Conservation (phyloP, 1,140 invertebrate genomes). For the Drosophila seguyi region DNA sequence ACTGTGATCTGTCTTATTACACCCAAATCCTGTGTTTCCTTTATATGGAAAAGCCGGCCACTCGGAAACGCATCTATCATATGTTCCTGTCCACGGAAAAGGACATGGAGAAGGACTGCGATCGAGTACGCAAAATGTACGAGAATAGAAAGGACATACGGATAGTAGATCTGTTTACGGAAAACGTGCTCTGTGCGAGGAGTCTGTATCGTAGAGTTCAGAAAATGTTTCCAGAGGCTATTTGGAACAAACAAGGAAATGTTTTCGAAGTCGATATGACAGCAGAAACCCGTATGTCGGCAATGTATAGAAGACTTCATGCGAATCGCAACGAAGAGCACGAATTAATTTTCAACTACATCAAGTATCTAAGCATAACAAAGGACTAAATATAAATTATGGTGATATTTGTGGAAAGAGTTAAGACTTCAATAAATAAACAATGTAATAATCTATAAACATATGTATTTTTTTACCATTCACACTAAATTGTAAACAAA, state of each 20-base stretch:
- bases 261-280: slow-evolving; percentile 22
- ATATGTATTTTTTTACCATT: slow-evolving; percentile 7
- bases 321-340: not conserved
- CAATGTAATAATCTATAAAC: not conserved
- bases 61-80: slow-evolving; percentile 27
- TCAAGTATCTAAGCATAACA: slow-evolving; percentile 12
- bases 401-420: not conserved
- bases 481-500: not conserved
- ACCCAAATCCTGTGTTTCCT: too few species aligned
- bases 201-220: slow-evolving; percentile 2
- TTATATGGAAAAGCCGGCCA: slow-evolving; percentile 19
- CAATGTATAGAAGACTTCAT: slow-evolving; percentile 1
- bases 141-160: slow-evolving; percentile 12
- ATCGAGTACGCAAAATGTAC: slow-evolving; percentile 5
- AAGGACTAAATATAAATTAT: not conserved
- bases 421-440: not conserved
- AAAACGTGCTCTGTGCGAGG: slow-evolving; percentile 18
- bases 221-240: slow-evolving; percentile 17
- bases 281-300: not conserved
- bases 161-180: slow-evolving; percentile 12
- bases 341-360: slow-evolving; percentile 21
- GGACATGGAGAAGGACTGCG: slow-evolving; percentile 3
- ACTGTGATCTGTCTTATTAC: too few species aligned
- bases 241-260: slow-evolving; percentile 43
- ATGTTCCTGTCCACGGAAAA: slow-evolving; percentile 22